Evolutionary conservation across 2,888 invertebrate genomes (phyloP), one percentile per base, ranked within the genome.

Genomic region (Ormyrus thymus): DNA sequence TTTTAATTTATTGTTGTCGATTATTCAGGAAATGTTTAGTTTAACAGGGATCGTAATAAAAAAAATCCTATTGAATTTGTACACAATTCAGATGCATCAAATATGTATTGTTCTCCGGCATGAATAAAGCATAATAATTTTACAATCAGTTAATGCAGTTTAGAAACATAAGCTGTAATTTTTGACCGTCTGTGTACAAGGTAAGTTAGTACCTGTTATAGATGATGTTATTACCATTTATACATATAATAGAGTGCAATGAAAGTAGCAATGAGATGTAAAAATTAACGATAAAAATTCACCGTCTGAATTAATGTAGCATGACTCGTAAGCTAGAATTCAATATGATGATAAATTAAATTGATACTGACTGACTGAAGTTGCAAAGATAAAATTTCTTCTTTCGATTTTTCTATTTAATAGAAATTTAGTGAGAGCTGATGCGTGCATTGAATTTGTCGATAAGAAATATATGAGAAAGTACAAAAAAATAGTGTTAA

Each of bases 261-360:
- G 61, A 70, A 62, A 76, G 70, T 48, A 61, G 15, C 43, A 43
- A 43, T 1, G 65, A 11, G 62, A 64, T 58, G 50, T 46, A 53
- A 68, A 62, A 69, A 77, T 50, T 70, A 62, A 55, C 46, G 9
- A 56, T 45, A 45, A 51, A 65, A 66, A 56, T 10, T 46, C 46
- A 15, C 15, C 51, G 53, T 61, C 56, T 70, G 70, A 70, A 76
- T 76, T 70, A 51, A 55, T 45, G 7, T 45, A 13, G 59, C 70
- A 64, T 76, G 76, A 78, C 75, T 75, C 9, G 75, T 75, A 65
- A 64, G 43, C 69, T 43, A 43, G 10, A 46, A 69, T n/a, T 48
- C 4, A 48, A 61, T 29, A 29, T 5, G 55, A 70, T 53, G 71
- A 77, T 79, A 74, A 71, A 77, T 77, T 71, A 65, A 71, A 65